Evolutionary conservation across 2,797 vertebrate species (phyloP), one percentile per base, ranked within the genome.

Genomic region (Fundulus diaphanus): DNA sequence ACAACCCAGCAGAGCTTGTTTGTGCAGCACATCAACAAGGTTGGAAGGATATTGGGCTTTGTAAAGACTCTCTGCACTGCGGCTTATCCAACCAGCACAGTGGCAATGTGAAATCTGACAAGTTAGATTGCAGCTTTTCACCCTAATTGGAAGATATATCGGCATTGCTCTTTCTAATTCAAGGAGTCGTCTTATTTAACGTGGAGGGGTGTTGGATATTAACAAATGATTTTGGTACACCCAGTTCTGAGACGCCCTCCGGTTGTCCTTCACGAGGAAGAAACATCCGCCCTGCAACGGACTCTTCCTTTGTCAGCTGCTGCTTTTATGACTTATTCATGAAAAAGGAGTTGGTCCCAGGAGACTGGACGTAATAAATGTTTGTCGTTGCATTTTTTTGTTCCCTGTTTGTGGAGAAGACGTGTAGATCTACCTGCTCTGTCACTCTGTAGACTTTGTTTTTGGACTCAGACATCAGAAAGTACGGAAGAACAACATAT

Each of bases 401-500:
- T 37, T 73, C n/a, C 48, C 24, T 37, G 9, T 68, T 70, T 69
- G 4, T 29, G 22, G 13, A 70, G 80, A 77, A 82, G 77, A 66
- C 75, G 29, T 63, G 46, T 68, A 54, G 8, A 22, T 56, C 82
- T 82, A 78, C 81, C 72, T 51, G 56, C 72, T 81, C 71, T 78
- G 78, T 82, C 33, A 15, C 49, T 24, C 7, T 24, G 9, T 0
- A 7, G 0, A 29, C 16, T 52, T 66, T 15, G 33, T 40, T 66
- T n/a, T 8, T 13, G 5, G 16, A 24, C 24, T 3, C 46, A 31
- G 27, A n/a, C 29, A 2, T 61, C 27, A 51, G 2, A n/a, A 15
- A 65, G 12, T 52, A 22, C 65, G 33, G 20, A 33, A 35, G 7
- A n/a, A n/a, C 27, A 78, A n/a, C 13, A 9, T 33, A 18, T 18